Base-by-base conservation (phyloP, 2,888 invertebrate species). In the Smittia sp. region DNA sequence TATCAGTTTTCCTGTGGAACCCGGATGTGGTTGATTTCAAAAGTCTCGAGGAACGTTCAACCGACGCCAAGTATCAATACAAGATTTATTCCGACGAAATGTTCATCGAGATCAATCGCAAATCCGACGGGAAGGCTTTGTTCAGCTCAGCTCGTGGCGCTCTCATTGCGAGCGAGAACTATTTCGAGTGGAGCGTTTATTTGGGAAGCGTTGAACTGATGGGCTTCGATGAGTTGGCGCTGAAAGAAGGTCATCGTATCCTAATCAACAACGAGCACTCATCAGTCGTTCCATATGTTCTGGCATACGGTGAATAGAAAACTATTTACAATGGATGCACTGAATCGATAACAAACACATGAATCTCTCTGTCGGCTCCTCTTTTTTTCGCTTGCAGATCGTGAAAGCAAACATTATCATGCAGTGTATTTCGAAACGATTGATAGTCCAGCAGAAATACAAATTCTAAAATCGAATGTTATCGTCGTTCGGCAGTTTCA, bases 131-230 rank as follows among this genome's bases (percentile, higher is more conserved):
- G n/a, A 13, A 73, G 52, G 54, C 62, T 6, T 58, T 74, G 46
- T 32, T 74, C 6, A 73, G 73, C 11, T 73, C 74, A 7, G 46
- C 73, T 11, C 73, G 74, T 1, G 74, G 74, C 3, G 67, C 74
- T 32, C 54, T 74, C 15, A 74, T 74, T 27, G 74, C 62, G 2
- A 70, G 72, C 25, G 52, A 73, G 24, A 68, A 68, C 20, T 74
- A 46, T 54, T 68, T 74, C 9, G 74, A 74, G 25, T 74, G 74
- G 74, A 74, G 39, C 52, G 15, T 73, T 38, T 41, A 68, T 54
- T 13, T 74, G 22, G 54, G 54, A 6, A 65, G 58, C 9, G 20
- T 24, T 4, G 52, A 67, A 18, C 22, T 69, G 41, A 32, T 66
- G 24, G 74, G 74, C 20, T 68, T 74, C 3, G 74, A 73, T 32